Conservation (phyloP, 1,140 invertebrate species). For the Mycetomoellerius zeteki region DNA sequence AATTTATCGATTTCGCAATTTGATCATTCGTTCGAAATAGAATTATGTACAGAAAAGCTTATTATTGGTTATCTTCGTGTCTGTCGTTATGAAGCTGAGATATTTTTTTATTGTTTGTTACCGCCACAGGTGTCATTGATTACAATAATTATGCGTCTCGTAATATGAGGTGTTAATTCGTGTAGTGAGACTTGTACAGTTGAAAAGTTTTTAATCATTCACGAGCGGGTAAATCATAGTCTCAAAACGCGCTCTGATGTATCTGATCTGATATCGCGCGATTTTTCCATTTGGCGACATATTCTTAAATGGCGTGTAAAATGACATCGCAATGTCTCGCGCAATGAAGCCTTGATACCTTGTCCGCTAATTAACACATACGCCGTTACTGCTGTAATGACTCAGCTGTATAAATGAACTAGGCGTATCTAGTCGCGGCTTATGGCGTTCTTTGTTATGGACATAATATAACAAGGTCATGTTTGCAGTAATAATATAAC, state of each 20-base stretch:
- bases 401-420: constrained; percentile 80
- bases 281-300: constrained; percentile 14
- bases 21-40: not conserved
- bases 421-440: constrained; percentile 33
- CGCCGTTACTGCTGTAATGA: constrained; percentile 72
- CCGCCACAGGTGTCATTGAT: not conserved
- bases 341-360: constrained; percentile 78
- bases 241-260: too few species aligned
- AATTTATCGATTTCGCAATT: not conserved
- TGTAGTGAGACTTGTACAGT: constrained; percentile 15
- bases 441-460: not conserved
- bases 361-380: constrained; percentile 77
- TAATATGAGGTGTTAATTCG: not conserved
- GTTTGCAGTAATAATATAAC: not conserved
- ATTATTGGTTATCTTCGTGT: not conserved
- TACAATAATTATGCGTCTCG: not conserved
- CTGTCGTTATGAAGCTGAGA: not conserved
- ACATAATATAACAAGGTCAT: not conserved
- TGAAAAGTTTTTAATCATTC: constrained; percentile 11
- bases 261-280: not conserved
- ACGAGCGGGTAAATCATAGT: not conserved
- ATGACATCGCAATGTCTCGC: constrained; percentile 12
- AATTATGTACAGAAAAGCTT: not conserved
- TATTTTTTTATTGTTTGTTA: constrained; percentile 7
- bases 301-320: constrained; percentile 10